These are phyloP conservation scores for Temnothorax longispinosus DNA, from an alignment of 1,140 invertebrate genomes.

Conservation along the genomic window DNA sequence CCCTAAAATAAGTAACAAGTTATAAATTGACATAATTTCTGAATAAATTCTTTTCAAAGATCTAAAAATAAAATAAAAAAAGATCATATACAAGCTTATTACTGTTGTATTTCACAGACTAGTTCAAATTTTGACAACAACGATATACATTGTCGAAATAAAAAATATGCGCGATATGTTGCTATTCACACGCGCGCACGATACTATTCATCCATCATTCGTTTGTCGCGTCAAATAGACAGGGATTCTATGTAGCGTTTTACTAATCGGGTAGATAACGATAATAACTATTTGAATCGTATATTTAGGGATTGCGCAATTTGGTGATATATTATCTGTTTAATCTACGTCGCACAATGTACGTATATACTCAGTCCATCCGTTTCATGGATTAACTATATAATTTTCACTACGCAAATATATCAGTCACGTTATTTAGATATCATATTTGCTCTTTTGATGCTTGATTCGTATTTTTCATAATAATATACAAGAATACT, in stretches of 20 bases:
- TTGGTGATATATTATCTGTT: conserved; percentile 9
- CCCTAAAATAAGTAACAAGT: neutral
- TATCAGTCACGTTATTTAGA: conserved; percentile 13
- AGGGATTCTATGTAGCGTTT: neutral
- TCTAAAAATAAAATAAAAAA: neutral
- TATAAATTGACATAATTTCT: neutral
- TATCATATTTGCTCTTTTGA: neutral
- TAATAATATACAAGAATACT: neutral
- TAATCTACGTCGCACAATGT: neutral
- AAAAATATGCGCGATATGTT: neutral
- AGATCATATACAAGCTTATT: conserved; percentile 1
- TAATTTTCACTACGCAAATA: conserved; percentile 1
- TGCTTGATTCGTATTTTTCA: neutral
- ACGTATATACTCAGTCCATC: neutral
- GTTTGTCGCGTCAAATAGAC: neutral
- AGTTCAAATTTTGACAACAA: neutral
- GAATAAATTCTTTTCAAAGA: neutral
- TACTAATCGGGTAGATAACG: conserved; percentile 30
- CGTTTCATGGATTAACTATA: conserved; percentile 13
- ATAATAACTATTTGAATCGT: conserved; percentile 33
- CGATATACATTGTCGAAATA: neutral
- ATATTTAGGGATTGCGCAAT: conserved; percentile 23
- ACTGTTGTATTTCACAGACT: neutral
- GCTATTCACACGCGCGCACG: neutral
- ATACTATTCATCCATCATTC: conserved; percentile 22